Evolutionary conservation across 2,113 vertebrate genomes (phyloP), one percentile per base, ranked within the genome.

Genomic region (Vidua macroura): DNA sequence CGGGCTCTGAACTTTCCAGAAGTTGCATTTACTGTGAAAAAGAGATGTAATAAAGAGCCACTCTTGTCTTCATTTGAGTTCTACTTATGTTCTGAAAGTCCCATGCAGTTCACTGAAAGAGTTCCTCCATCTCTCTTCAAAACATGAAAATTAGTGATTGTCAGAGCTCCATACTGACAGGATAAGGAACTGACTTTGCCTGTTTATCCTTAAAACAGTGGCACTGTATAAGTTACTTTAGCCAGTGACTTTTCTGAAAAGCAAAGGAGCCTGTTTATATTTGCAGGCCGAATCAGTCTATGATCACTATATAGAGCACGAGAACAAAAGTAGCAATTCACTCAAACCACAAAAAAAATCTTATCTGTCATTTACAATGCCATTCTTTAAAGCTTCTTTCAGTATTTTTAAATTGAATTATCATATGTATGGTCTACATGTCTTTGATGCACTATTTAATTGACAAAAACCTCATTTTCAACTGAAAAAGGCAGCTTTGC

Each of bases 371-470:
- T 66, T 92, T 84, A 53, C 52, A 92, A 46, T 2, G 2, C 41
- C n/a, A 51, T 85, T 92, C 70, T 95, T 92, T 87, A 89, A 67
- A 84, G n/a, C 53, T 73, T 21, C 33, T 83, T 91, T 91, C 53
- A 66, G 21, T 80, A 39, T 90, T 95, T 90, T 76, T 23, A 55
- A 90, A 76, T 77, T 87, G 74, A 85, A 82, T 92, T 93, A 74
- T 64, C 79, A 30, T 56, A 46, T 44, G 13, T 69, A 39, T 63
- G 20, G 52, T 81, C 39, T 62, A 59, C 25, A 13, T 67, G 17
- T 82, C 67, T 82, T 83, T 94, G 69, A 93, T 87, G 90, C 63
- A 66, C 67, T 76, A 86, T 92, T 94, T 94, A 95, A 92, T 96
- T 95, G 90, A 92, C 85, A 93, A 94, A 95, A 90, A 4, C 4